Evolutionary conservation across 2,113 vertebrate genomes (phyloP), one percentile per base, ranked within the genome.

Genomic region (Zosterops japonicus): DNA sequence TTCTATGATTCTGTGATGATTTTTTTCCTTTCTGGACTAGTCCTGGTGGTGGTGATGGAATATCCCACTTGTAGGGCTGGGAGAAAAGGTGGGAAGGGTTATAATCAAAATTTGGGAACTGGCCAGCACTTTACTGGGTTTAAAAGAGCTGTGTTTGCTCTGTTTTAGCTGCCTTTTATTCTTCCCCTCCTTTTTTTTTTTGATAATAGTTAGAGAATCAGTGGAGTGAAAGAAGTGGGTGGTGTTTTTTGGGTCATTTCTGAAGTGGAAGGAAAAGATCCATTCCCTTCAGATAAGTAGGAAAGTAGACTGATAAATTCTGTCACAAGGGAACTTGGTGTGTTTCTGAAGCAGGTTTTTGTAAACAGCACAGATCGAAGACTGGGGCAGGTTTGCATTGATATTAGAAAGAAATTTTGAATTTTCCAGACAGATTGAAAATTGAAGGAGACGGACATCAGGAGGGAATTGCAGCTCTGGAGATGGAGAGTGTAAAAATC

Each of bases 251-350:
- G 55, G 67, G 28, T 88, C 19, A 17, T 87, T 95, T 69, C 36
- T 94, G 82, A 89, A 88, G 63, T 86, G 87, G 87, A 95, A 91
- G 78, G 78, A 91, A 83, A 93, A 94, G 94, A 55, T 83, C 55
- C 67, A 59, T 95, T 95, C 84, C 90, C 75, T 80, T 86, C 55
- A 80, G 91, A 93, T 85, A 92, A 95, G 87, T 56, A 74, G 92
- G 50, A 91, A 91, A 93, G 16, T 57, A 77, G 88, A 55, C 79
- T 94, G 88, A 89, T 95, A 94, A 95, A 94, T 97, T 78, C 56
- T 71, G 83, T 89, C 91, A 81, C 83, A 25, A n/a, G 87, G 94
- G 86, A 87, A 92, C 80, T 75, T 78, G 0, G 1, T 85, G 70
- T 44, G 63, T 77, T 94, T 86, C n/a, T 80, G 75, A 83, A 65